Percentiles rank a stretch among this genome's conserved stretches.
Conservation (phyloP, 2,113 vertebrate species). For the Vicugna pacos region DNA sequence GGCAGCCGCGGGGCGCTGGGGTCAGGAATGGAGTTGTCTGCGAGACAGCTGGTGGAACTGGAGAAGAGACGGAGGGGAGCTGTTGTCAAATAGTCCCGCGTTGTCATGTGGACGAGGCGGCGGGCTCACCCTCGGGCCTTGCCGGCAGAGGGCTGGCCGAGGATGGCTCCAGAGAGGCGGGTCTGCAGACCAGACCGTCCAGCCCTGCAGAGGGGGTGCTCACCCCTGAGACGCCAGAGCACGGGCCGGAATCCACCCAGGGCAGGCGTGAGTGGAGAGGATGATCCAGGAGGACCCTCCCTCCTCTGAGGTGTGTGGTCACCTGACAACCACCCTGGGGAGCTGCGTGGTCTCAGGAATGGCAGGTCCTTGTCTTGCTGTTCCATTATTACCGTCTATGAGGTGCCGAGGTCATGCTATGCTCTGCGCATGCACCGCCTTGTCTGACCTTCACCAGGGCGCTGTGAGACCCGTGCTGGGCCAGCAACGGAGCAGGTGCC, state of each 20-base stretch:
- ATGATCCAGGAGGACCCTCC: background rate
- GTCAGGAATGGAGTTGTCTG: background rate
- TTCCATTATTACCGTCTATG: background rate
- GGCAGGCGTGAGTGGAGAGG: accelerated
- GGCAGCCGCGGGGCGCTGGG: background rate
- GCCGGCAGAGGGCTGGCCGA: background rate
- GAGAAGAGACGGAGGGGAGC: background rate
- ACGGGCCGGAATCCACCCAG: background rate
- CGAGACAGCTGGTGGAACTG: slow-evolving; percentile 53
- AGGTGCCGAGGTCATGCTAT: background rate
- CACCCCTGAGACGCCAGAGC: background rate
- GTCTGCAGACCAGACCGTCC: background rate
- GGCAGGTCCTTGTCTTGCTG: no score
- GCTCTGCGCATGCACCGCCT: background rate
- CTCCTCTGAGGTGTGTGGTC: background rate
- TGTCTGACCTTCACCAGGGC: background rate
- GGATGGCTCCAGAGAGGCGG: background rate
- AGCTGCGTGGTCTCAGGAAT: background rate
- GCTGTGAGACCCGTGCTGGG: background rate
- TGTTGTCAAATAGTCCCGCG: slow-evolving; percentile 20
- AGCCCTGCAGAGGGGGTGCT: accelerated
- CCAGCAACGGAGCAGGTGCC: background rate
- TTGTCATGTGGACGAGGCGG: background rate
- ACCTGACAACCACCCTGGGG: background rate
- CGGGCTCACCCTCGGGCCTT: background rate